Percentiles rank a stretch among this genome's conserved stretches.
Evolutionary conservation across 2,113 vertebrate genomes (phyloP).

Genomic region (Lucifuga dentata): DNA sequence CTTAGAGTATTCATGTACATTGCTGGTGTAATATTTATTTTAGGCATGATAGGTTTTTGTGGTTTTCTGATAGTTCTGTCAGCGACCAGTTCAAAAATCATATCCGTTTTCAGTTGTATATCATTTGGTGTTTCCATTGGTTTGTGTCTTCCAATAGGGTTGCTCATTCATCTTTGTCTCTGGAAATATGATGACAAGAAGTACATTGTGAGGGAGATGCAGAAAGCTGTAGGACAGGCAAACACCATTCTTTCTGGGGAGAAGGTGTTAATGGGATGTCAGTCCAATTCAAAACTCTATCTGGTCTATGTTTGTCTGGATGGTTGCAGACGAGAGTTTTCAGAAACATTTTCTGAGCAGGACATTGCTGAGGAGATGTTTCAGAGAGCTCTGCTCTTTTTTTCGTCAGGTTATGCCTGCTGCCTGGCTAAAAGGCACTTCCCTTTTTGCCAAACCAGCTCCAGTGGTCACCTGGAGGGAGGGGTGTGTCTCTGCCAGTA

Average conservation of each 20-base stretch:
- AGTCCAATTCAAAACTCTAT: slow-evolving; percentile 51
- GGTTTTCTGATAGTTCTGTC: accelerated
- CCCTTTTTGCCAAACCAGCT: slow-evolving; percentile 29
- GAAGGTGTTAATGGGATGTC: slow-evolving; percentile 67
- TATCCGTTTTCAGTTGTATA: not conserved
- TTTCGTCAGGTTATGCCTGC: slow-evolving; percentile 69
- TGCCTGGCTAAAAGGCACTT: slow-evolving; percentile 69
- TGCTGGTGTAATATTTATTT: not conserved
- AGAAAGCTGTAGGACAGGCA: slow-evolving; percentile 49
- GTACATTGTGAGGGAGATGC: slow-evolving; percentile 49
- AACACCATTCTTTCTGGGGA: slow-evolving; percentile 56
- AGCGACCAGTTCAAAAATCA: too few species aligned
- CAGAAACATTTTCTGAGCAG: slow-evolving; percentile 39
- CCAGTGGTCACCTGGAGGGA: slow-evolving; percentile 50
- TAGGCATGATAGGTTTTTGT: accelerated
- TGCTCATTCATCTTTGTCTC: not conserved
- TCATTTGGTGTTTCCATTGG: not conserved
- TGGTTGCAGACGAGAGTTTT: slow-evolving; percentile 56
- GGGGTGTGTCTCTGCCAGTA: slow-evolving; percentile 77
- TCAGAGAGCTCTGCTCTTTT: slow-evolving; percentile 56
- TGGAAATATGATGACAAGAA: slow-evolving; percentile 29
- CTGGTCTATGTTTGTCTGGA: slow-evolving; percentile 67
- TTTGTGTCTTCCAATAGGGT: slow-evolving; percentile 15
- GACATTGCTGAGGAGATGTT: slow-evolving; percentile 46
- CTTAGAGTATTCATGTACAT: not conserved